A percentile compares a stretch with the other conserved stretches of the same genome.
These are phyloP conservation scores for Typhlomys cinereus DNA, from an alignment of 2,113 vertebrate genomes.

Conservation along the genomic window DNA sequence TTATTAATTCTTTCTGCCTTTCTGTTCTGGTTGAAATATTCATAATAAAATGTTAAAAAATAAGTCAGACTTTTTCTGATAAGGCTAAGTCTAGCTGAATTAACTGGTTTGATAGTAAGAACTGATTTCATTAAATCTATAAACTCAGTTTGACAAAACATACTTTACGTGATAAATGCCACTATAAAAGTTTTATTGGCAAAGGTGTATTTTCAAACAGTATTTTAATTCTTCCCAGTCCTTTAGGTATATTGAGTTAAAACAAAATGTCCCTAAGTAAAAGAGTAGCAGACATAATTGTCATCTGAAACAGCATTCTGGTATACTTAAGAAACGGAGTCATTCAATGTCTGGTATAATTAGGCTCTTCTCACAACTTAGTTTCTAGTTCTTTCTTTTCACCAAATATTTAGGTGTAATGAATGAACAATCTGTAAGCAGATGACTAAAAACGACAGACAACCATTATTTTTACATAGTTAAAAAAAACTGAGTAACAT, in stretches of 20 bases:
- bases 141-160: slow-evolving; percentile 19
- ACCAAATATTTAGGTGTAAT: slow-evolving; percentile 25
- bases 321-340: slow-evolving; percentile 10
- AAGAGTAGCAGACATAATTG: not conserved
- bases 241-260: not conserved
- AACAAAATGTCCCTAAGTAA: not conserved
- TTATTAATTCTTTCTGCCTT: slow-evolving; percentile 6
- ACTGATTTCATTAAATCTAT: not conserved
- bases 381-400: slow-evolving; percentile 15
- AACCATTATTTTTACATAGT: too few species aligned
- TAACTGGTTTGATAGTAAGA: slow-evolving; percentile 5
- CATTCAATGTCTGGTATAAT: not conserved
- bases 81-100: slow-evolving; percentile 22
- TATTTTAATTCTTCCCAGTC: not conserved
- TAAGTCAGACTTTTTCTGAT: too few species aligned
- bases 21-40: slow-evolving; percentile 6
- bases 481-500: not conserved
- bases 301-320: slow-evolving; percentile 17
- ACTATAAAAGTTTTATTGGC: not conserved
- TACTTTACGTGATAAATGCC: not conserved
- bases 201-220: not conserved
- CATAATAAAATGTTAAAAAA: not conserved
- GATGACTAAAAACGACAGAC: not conserved
- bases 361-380: slow-evolving; percentile 20
- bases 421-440: not conserved